phyloP scores from a whole-genome alignment of 2,113 vertebrate species.

The Actenoides lindsayi region DNA sequence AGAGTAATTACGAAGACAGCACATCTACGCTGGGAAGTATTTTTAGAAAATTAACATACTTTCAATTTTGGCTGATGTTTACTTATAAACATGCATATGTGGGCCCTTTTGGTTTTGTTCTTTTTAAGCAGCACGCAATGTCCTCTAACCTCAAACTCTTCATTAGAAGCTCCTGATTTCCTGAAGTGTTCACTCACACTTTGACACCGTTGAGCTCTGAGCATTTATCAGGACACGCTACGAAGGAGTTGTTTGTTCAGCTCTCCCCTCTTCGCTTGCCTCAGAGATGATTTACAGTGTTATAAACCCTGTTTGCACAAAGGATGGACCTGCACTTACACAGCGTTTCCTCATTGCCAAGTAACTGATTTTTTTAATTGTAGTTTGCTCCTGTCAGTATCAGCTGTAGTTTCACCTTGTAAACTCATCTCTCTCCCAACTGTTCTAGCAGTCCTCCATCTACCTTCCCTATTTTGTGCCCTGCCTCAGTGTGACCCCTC shows the following conservation, averaged over 20 bases:
- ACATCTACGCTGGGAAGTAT: background rate
- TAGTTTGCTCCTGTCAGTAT: no score
- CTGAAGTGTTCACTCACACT: background rate
- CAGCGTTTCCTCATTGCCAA: background rate
- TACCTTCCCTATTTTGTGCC: background rate
- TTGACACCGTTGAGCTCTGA: background rate
- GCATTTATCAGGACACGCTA: background rate
- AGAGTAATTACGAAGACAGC: background rate
- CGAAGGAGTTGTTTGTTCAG: background rate
- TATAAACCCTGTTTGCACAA: background rate
- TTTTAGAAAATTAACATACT: background rate
- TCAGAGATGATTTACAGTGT: background rate
- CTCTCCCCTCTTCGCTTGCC: background rate
- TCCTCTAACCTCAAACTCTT: background rate
- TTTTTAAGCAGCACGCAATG: background rate
- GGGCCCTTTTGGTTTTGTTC: fast-evolving
- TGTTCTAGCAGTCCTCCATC: background rate
- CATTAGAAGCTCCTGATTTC: background rate
- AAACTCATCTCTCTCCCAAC: background rate
- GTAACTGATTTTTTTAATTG: background rate
- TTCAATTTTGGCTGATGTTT: background rate
- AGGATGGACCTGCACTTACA: background rate
- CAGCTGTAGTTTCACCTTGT: background rate
- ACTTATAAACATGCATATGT: background rate
- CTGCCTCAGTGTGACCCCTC: background rate